Base-by-base conservation (phyloP, 2,888 invertebrate genomes). In the Galeruca laticollis region DNA sequence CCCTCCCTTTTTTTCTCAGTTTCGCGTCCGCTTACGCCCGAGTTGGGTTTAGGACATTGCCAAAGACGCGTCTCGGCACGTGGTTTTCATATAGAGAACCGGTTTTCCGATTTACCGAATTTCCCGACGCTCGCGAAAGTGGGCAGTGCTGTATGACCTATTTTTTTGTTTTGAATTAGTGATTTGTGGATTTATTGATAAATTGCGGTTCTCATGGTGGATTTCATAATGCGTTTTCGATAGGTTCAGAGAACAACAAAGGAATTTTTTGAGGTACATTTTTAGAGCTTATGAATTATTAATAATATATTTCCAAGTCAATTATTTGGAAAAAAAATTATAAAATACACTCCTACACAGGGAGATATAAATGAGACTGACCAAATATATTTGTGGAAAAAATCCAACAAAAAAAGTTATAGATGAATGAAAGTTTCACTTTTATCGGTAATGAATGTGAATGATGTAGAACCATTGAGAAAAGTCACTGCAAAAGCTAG, bases 11-110 rank as follows among this genome's bases (percentile, higher is more conserved):
- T 26, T 71, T 73, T 63, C 72, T 69, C 64, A 68, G 60, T 68
- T 63, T 69, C 75, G 64, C 70, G 60, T 57, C 66, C 61, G 77
- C 75, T 74, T 70, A 75, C 76, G 75, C 75, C 77, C 77, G 77
- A 78, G 77, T 78, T 69, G 70, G 68, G 71, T 67, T 65, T 37
- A 59, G 75, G 65, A 69, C 70, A 64, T 70, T 49, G 70, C 40
- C 54, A 69, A 63, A 72, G 56, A 60, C 69, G 73, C 70, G 72
- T 72, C 69, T 47, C 66, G 72, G 69, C 68, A 51, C 59, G 60
- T 51, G 49, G 47, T 51, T 57, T 59, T 37, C 13, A 35, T 51
- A 33, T 47, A 54, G 43, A 60, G 60, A 61, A 62, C 64, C 59
- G 63, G 60, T 68, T 52, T 63, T 49, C 43, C 71, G 56, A 60